phyloP scores from a whole-genome alignment of 2,888 invertebrate genomes.

The Penaeus monodon region DNA sequence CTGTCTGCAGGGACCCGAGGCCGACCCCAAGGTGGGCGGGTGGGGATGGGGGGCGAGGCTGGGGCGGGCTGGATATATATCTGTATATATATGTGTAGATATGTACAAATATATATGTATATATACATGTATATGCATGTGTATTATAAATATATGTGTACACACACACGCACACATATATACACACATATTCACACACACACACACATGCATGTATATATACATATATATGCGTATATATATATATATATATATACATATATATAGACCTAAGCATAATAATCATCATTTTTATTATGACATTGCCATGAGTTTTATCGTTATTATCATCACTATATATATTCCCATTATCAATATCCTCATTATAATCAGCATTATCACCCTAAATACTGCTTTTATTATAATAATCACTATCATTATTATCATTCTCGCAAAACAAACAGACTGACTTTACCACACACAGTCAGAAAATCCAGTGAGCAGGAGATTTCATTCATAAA shows the following conservation, averaged over 20 bases:
- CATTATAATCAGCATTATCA: no score
- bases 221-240: neutral
- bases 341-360: no score
- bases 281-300: neutral
- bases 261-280: neutral
- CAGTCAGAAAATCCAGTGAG: no score
- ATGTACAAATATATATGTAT: neutral
- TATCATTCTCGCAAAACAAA: neutral
- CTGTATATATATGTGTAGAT: neutral
- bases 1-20: constrained; percentile 37
- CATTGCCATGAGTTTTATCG: no score
- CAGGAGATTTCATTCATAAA: no score
- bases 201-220: neutral
- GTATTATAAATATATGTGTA: neutral
- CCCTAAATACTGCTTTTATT: no score
- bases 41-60: no score
- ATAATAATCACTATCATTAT: no score
- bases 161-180: constrained; percentile 7
- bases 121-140: neutral
- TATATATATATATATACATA: neutral
- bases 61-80: neutral
- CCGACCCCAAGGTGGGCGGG: neutral
- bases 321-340: no score
- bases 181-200: constrained; percentile 1
- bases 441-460: no score